Conservation (phyloP, 1,140 invertebrate species). For the Apis mellifera region DNA sequence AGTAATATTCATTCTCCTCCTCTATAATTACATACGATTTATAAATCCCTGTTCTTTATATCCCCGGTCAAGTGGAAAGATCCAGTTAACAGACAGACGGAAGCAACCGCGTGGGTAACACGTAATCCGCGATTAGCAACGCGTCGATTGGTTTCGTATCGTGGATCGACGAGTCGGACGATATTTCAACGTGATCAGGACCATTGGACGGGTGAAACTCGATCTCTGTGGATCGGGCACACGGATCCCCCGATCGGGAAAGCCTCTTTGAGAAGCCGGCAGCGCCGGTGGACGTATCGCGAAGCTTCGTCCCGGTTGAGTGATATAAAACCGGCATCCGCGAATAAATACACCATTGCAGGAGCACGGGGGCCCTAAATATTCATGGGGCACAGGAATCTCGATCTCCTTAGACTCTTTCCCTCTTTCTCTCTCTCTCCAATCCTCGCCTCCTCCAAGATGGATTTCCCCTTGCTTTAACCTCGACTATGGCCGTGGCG, state of each 20-base stretch:
- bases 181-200: constrained; percentile 55
- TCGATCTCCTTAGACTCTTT: constrained; percentile 44
- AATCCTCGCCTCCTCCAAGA: constrained; percentile 7
- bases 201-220: constrained; percentile 46
- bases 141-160: constrained; percentile 45
- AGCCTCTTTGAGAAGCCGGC: constrained; percentile 60
- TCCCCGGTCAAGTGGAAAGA: neutral
- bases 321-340: constrained; percentile 69
- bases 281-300: constrained; percentile 41
- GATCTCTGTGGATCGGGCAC: constrained; percentile 44
- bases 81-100: neutral
- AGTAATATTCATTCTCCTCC: too few relatives aligned
- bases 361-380: constrained; percentile 63
- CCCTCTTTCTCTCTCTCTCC: neutral
- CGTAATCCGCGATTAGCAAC: constrained; percentile 45
- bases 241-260: constrained; percentile 61
- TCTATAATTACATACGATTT: too few relatives aligned
- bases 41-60: too few relatives aligned
- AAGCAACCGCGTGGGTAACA: constrained; percentile 23
- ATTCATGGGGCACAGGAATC: constrained; percentile 58
- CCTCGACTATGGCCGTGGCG: constrained; percentile 34
- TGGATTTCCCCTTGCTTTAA: constrained; percentile 38
- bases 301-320: constrained; percentile 54
- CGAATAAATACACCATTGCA: constrained; percentile 71
- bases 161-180: constrained; percentile 30